These are phyloP conservation scores for Ataeniobius toweri DNA, from an alignment of 2,797 vertebrate species.

Conservation along the genomic window DNA sequence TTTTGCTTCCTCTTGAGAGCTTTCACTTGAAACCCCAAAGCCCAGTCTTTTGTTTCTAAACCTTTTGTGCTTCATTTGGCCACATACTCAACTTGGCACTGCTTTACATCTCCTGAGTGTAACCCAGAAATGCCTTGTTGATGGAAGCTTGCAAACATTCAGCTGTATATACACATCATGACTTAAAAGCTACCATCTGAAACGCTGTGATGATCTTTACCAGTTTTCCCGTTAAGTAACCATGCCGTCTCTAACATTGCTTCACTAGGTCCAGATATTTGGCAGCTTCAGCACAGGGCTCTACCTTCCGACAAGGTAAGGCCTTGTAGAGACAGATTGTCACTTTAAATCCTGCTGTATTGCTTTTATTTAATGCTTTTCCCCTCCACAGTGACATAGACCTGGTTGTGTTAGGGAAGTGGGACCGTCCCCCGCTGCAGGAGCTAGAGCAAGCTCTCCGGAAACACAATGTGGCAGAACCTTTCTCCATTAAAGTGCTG, in stretches of 20 bases:
- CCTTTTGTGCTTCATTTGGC: conserved; percentile 59
- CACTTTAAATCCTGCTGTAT: background rate
- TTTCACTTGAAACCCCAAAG: conserved; percentile 33
- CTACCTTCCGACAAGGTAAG: conserved; percentile 97
- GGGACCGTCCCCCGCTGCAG: conserved; percentile 94
- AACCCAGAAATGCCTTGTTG: conserved; percentile 50
- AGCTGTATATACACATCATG: conserved; percentile 27
- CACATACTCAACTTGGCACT: conserved; percentile 43
- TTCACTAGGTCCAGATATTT: conserved; percentile 93
- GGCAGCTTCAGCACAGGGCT: conserved; percentile 98
- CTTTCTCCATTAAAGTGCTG: conserved; percentile 96
- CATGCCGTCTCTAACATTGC: conserved; percentile 8
- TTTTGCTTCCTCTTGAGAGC: conserved; percentile 52
- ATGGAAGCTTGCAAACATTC: conserved; percentile 37
- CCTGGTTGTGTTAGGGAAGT: conserved; percentile 97
- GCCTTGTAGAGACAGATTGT: background rate
- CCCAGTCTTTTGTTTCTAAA: conserved; percentile 23
- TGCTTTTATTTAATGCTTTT: conserved; percentile 8
- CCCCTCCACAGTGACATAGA: conserved; percentile 89
- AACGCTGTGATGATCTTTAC: background rate
- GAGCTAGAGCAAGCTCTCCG: conserved; percentile 93
- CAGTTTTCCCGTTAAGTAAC: no score
- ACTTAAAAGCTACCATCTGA: background rate
- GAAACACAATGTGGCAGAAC: conserved; percentile 93
- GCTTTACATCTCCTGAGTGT: conserved; percentile 29